Base-by-base conservation (phyloP, 1,140 invertebrate species). In the Pseudomyrmex dendroicus region DNA sequence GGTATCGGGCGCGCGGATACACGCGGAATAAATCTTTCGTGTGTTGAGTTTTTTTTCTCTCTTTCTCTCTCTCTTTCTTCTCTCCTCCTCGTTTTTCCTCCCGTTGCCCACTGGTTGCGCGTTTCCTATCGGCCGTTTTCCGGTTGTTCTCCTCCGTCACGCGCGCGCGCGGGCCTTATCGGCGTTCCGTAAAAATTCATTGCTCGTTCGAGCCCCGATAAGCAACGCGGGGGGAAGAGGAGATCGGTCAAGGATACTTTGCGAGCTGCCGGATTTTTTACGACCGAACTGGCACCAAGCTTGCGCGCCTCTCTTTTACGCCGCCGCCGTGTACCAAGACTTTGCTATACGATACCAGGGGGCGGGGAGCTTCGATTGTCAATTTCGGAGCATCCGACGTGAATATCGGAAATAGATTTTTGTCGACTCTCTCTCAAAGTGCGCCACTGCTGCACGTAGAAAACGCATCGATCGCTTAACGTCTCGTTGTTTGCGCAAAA, bases 131-230 rank as follows among this genome's bases (percentile, higher is more conserved):
- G 61, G 62, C 12, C 48, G 15, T 77, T 84, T 68, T 62, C 76
- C 74, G 61, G 78, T 59, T 48, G 20, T 44, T 83, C 50, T 48
- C 20, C 35, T 46, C 44, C 25, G n/a, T 48, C 10, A 50, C 46
- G 61, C 20, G 20, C 20, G 20, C 72, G 46, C 52, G 22, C 46
- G n/a, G 56, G 56, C 63, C 82, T 84, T 84, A 84, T 84, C 82
- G 73, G 8, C 25, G 20, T 78, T 44, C 73, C 82, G 82, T 78
- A 84, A 84, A 84, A 84, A 70, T 84, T 67, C 70, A 80, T 67
- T 62, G 82, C 74, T 78, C 22, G 83, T 72, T 68, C 46, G 25
- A 67, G 20, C 13, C 46, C 9, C 20, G 76, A 70, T 80, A 80
- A 80, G 54, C 76, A 80, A 80, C 76, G 54, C 54, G 50, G 5